Percentiles rank a stretch among this genome's conserved stretches.
These are phyloP conservation scores for Euproctis similis DNA, from an alignment of 2,888 invertebrate species.

Conservation along the genomic window DNA sequence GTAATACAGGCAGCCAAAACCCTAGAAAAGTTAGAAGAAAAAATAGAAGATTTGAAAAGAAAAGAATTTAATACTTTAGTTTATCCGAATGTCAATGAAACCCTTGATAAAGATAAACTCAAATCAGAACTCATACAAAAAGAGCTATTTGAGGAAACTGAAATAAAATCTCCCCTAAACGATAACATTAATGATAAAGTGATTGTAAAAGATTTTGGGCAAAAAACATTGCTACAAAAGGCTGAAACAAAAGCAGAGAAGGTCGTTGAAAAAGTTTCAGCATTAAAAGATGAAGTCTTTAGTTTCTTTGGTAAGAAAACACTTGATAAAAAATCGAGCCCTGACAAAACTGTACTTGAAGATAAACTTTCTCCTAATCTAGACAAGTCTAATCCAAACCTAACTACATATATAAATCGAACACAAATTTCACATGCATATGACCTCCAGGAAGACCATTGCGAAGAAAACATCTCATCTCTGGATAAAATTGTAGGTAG, in stretches of 20 bases:
- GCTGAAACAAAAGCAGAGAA: constrained; percentile 17
- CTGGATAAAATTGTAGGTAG: too few relatives aligned
- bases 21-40: constrained; percentile 3
- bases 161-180: not conserved
- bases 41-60: constrained; percentile 3
- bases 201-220: constrained; percentile 13
- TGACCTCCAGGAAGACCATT: too few relatives aligned
- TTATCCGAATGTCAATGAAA: constrained; percentile 28
- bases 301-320: constrained; percentile 22
- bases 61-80: constrained; percentile 2
- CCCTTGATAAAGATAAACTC: constrained; percentile 39
- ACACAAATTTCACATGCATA: too few relatives aligned
- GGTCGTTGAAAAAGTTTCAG: constrained; percentile 18
- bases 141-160: not conserved
- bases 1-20: constrained; percentile 4
- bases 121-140: constrained; percentile 5
- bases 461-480: too few relatives aligned
- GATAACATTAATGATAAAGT: constrained; percentile 1
- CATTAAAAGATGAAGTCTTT: constrained; percentile 16
- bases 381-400: too few relatives aligned
- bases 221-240: constrained; percentile 19
- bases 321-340: constrained; percentile 30
- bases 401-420: too few relatives aligned
- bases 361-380: constrained; percentile 4
- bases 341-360: too few relatives aligned